phyloP scores from a whole-genome alignment of 2,113 vertebrate genomes.

The Brachyhypopomus occidentalis region DNA sequence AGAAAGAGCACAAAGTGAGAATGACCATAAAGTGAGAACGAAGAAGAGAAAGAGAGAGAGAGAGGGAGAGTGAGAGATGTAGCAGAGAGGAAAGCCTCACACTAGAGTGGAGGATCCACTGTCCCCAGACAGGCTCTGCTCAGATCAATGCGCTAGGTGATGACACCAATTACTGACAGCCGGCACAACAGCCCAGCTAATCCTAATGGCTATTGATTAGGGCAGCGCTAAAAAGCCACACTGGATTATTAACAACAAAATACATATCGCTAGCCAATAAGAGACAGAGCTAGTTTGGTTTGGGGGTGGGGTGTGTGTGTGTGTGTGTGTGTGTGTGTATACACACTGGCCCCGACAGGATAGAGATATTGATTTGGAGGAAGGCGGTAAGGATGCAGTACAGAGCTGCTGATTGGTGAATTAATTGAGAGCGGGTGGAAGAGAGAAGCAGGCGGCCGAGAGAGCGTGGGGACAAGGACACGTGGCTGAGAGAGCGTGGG shows the following conservation, averaged over 20 bases:
- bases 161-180: slow-evolving; percentile 74
- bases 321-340: slow-evolving; percentile 3
- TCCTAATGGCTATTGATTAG: slow-evolving; percentile 77
- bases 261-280: slow-evolving; percentile 11
- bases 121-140: slow-evolving; percentile 49
- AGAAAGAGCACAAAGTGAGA: background rate
- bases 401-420: slow-evolving; percentile 47
- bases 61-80: background rate
- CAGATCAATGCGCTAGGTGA: slow-evolving; percentile 63
- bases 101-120: slow-evolving; percentile 31
- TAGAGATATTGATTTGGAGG: slow-evolving; percentile 21
- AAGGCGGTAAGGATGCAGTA: slow-evolving; percentile 25
- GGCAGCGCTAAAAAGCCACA: slow-evolving; percentile 66
- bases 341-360: slow-evolving; percentile 4
- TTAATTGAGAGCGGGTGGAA: slow-evolving; percentile 56
- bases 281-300: background rate
- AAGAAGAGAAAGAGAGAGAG: background rate
- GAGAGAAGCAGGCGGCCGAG: slow-evolving; percentile 31
- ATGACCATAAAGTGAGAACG: background rate
- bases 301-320: background rate
- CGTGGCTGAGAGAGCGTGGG: slow-evolving; percentile 35
- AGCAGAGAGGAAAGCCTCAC: background rate
- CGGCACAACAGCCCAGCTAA: slow-evolving; percentile 72
- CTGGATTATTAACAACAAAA: slow-evolving; percentile 69
- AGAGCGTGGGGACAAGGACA: slow-evolving; percentile 38